Conservation (phyloP, 2,888 invertebrate species). For the Ommatoiulus sabulosus region DNA sequence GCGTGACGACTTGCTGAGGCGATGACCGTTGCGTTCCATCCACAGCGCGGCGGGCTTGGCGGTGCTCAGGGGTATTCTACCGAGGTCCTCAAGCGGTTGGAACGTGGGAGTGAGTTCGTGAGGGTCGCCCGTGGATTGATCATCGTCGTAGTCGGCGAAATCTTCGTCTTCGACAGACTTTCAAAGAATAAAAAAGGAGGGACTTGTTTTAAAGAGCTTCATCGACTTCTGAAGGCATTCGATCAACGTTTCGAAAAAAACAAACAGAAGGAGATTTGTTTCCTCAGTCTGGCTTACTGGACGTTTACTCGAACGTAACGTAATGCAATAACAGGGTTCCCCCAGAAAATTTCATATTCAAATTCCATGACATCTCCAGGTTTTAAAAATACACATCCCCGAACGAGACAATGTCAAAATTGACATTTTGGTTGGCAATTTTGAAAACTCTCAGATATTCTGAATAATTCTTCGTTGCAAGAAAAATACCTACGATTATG, state of each 20-base stretch:
- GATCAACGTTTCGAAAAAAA: background rate
- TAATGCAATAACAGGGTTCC: no score
- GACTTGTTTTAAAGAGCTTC: background rate
- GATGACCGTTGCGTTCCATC: slow-evolving; percentile 52
- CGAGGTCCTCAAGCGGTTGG: background rate
- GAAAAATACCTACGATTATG: no score
- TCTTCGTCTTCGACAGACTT: slow-evolving; percentile 50
- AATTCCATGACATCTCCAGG: no score
- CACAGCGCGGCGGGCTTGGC: background rate
- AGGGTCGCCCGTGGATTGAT: background rate
- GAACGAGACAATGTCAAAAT: no score
- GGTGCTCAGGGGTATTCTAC: background rate
- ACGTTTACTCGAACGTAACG: no score
- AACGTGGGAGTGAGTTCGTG: slow-evolving; percentile 8
- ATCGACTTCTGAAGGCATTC: no score
- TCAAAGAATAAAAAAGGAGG: background rate
- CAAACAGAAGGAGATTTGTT: background rate
- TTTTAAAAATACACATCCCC: no score
- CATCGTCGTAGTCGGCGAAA: slow-evolving; percentile 31
- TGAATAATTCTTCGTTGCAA: no score
- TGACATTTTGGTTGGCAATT: no score
- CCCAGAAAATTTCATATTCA: no score
- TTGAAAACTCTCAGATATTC: no score
- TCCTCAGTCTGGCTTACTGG: background rate
- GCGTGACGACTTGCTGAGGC: slow-evolving; percentile 37